Evolutionary conservation across 2,797 vertebrate species (phyloP), one percentile per base, ranked within the genome.

Genomic region (Gymnothorax javanicus): DNA sequence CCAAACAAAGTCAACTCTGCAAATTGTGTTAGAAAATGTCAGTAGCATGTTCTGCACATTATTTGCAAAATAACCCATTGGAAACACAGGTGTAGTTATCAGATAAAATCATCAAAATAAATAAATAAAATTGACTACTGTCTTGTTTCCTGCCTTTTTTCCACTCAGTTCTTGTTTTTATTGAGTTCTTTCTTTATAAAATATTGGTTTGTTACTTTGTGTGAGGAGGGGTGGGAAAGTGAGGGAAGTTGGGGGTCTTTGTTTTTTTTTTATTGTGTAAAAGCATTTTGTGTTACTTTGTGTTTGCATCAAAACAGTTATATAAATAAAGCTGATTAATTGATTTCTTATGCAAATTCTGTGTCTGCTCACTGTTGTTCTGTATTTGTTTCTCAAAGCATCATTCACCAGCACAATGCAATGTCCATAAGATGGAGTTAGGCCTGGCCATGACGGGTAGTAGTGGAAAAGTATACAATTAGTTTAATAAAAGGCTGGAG

Each of bases 21-120:
- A 92, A 90, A 91, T 92, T 92, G 95, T 94, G 95, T 94, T 92
- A 92, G 89, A 96, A 96, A 95, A 95, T 83, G 57, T 57, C 8
- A 12, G 25, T 15, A 27, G 64, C 9, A 25, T 67, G 7, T n/a
- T 23, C n/a, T 20, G 6, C 64, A 20, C 23, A 67, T n/a, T 67
- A 25, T 67, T n/a, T 62, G 12, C 60, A 20, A 15, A 62, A 62
- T 15, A 79, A 56, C 33, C 33, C 33, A 43, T 43, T 43, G 33
- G 33, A 43, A 43, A 43, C 33, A 43, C 20, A 73, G 27, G 71
- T 17, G 25, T 27, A 73, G 3, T 12, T 9, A 73, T 33, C 67
- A 71, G 67, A 67, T 20, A 15, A 67, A 1, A 67, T 67, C 17
- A 67, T 20, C 62, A 67, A 67, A 67, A 43, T 2, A 43, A 43